Base-by-base conservation (phyloP, 1,140 invertebrate species). In the Prorops nasuta region DNA sequence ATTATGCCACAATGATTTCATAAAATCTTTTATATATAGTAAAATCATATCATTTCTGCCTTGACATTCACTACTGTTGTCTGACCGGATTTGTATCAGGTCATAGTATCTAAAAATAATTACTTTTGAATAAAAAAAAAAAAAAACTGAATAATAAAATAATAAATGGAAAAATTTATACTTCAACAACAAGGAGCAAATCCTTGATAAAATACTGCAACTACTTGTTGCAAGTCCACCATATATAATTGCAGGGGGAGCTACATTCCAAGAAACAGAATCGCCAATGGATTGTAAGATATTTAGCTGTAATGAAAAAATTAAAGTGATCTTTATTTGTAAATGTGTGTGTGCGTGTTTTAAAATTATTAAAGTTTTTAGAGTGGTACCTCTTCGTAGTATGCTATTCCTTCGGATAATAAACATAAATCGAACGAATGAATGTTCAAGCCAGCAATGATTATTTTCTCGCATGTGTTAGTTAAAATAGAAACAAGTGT, bases 211-310 rank as follows among this genome's bases (percentile, higher is more conserved):
- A 15, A 72, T 45, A 3, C 51, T 47, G 43, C 58, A 64, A 48
- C 38, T 67, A 31, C 45, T 60, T 31, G 49, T 57, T 9, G 66
- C 37, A 39, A 76, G 70, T 53, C 54, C 39, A 22, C 63, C 65
- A 50, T 76, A 74, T 52, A 76, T 64, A 10, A 76, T 51, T 21
- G 51, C 36, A 22, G 66, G 24, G 0, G 72, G 69, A 37, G 72
- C 58, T 0, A 77, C 37, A 20, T 66, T 68, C 44, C 65, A 61
- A 22, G 55, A 50, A 7, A 34, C 19, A 10, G 64, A 6, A 10
- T 44, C 19, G 4, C 10, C 24, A 4, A 6, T 28, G 24, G 4
- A 10, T 28, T 28, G 4, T 10, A 28, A 28, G 10, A 6, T 4
- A 28, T 10, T 6, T 28, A 28, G 10, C 24, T 28, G 4, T 28